These are phyloP conservation scores for Tychaedon coryphoeus DNA, from an alignment of 2,113 vertebrate genomes.

Conservation along the genomic window DNA sequence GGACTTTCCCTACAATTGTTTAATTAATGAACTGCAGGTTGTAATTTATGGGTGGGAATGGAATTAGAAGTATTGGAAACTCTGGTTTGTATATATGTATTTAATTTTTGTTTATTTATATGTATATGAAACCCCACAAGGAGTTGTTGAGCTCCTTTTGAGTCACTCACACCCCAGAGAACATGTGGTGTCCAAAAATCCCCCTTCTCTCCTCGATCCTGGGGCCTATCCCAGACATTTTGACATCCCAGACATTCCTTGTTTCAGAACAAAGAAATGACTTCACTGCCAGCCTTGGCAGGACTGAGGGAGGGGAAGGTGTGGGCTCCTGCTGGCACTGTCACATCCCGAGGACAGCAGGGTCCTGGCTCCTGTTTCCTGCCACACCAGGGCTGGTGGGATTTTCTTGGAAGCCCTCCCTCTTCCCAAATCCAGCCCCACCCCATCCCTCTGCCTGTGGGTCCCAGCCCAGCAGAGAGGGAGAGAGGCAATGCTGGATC, in stretches of 20 bases:
- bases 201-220: background rate
- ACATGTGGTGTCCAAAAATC: background rate
- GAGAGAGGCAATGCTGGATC: accelerated
- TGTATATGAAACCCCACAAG: background rate
- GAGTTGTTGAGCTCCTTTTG: background rate
- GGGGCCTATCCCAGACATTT: background rate
- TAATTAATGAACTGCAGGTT: slow-evolving; percentile 6
- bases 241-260: background rate
- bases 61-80: background rate
- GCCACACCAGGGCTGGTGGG: accelerated
- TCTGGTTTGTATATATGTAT: background rate
- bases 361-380: accelerated
- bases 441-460: accelerated
- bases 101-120: background rate
- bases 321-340: background rate
- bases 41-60: background rate
- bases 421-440: background rate
- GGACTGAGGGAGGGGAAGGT: accelerated
- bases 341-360: accelerated
- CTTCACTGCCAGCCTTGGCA: background rate
- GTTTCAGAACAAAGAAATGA: accelerated
- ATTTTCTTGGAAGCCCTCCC: background rate
- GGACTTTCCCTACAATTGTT: background rate
- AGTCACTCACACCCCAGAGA: background rate
- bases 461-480: background rate